Evolutionary conservation across 2,113 vertebrate species (phyloP).

Genomic region (Coturnix japonica): DNA sequence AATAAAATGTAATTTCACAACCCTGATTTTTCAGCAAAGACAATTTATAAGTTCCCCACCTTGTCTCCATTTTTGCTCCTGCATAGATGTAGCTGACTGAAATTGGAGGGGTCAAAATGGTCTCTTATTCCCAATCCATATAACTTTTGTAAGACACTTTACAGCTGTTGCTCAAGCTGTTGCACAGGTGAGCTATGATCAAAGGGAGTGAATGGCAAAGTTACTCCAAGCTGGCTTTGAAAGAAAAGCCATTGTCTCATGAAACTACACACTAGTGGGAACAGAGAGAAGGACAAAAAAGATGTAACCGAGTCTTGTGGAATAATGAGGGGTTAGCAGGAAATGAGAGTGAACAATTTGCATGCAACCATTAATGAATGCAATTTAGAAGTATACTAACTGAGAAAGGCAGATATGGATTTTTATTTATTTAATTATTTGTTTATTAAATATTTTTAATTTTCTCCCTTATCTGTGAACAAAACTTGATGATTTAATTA

Average conservation of each 20-base stretch:
- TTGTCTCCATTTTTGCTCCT: not conserved
- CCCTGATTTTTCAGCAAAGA: not conserved
- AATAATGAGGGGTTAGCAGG: slow-evolving; percentile 2
- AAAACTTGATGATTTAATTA: not conserved
- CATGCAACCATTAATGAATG: not conserved
- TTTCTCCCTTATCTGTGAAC: not conserved
- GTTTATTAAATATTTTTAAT: not conserved
- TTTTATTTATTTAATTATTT: not conserved
- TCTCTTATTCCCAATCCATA: slow-evolving; percentile 24
- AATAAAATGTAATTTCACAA: slow-evolving; percentile 52
- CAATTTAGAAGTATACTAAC: not conserved
- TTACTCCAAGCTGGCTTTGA: slow-evolving; percentile 4
- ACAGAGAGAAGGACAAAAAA: not conserved
- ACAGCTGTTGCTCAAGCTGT: slow-evolving; percentile 53
- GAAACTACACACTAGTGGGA: not conserved
- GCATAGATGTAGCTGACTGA: not conserved
- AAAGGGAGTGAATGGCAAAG: slow-evolving; percentile 13
- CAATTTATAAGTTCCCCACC: not conserved
- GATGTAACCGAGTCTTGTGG: not conserved
- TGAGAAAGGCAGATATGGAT: not conserved
- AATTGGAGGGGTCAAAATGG: not conserved
- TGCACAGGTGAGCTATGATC: slow-evolving; percentile 48
- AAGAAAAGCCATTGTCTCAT: slow-evolving; percentile 34
- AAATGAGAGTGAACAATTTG: not conserved
- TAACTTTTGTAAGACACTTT: slow-evolving; percentile 26